A percentile compares a stretch with the other conserved stretches of the same genome.
Evolutionary conservation across 2,888 invertebrate species (phyloP).

Genomic region (Ceraclea dissimilis): DNA sequence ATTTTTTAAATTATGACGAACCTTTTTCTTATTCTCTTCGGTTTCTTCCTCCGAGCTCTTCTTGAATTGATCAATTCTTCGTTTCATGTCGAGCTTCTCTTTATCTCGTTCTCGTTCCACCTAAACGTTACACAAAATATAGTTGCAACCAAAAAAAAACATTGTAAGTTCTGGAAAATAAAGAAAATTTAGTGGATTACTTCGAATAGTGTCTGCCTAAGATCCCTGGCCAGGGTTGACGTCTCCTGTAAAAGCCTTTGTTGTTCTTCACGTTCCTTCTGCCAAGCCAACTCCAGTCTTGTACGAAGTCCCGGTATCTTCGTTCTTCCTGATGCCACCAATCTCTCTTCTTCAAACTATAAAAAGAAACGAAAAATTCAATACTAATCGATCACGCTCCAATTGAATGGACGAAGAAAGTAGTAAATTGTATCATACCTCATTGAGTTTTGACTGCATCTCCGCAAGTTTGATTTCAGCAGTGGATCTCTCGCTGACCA

Average conservation of each 20-base stretch:
- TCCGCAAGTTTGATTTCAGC: constrained; percentile 82
- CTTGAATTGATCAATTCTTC: constrained; percentile 78
- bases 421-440: no score
- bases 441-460: constrained; percentile 80
- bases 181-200: no score
- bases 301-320: constrained; percentile 81
- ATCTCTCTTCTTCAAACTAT: constrained; percentile 78
- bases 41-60: constrained; percentile 81
- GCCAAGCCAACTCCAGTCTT: constrained; percentile 87
- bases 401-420: no score
- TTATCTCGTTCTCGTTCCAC: constrained; percentile 86
- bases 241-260: constrained; percentile 86
- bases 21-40: constrained; percentile 80
- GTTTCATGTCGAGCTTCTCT: constrained; percentile 78
- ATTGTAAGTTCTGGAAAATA: no score
- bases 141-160: background rate
- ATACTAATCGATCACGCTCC: no score
- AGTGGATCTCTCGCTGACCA: constrained; percentile 80
- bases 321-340: constrained; percentile 74
- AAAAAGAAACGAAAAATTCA: constrained; percentile 19
- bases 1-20: constrained; percentile 29
- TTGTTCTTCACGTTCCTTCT: constrained; percentile 87
- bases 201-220: constrained; percentile 81
- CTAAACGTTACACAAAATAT: no score
- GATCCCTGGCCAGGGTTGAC: constrained; percentile 78